Percentiles rank a stretch among this genome's conserved stretches.
Conservation (phyloP, 2,888 invertebrate genomes). For the Cheilosia scutellata region DNA sequence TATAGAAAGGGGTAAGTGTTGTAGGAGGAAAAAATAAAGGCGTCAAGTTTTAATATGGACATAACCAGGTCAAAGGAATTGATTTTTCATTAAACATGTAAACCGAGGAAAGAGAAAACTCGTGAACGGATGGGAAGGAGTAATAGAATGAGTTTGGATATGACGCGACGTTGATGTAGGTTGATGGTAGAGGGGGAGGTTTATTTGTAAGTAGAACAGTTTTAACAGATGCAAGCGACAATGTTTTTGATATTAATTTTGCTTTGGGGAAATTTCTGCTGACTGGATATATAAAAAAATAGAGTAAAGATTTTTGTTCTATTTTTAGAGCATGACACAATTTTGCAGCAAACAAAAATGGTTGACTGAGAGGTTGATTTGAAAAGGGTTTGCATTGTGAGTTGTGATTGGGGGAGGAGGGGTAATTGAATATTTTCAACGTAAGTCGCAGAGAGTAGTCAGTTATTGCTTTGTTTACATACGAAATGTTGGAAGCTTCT, state of each 20-base stretch:
- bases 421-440: conserved; percentile 63
- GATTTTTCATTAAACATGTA: conserved; percentile 72
- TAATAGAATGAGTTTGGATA: conserved; percentile 15
- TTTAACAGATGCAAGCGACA: conserved; percentile 50
- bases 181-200: conserved; percentile 32
- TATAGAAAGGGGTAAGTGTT: neutral
- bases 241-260: conserved; percentile 55
- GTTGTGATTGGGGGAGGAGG: neutral
- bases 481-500: neutral
- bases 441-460: conserved; percentile 13
- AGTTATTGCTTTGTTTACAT: conserved; percentile 21
- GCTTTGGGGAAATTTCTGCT: conserved; percentile 39
- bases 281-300: conserved; percentile 18
- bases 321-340: conserved; percentile 60
- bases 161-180: conserved; percentile 67
- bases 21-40: conserved; percentile 47
- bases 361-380: conserved; percentile 49
- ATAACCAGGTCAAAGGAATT: conserved; percentile 75
- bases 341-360: conserved; percentile 4
- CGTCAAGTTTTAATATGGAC: conserved; percentile 69
- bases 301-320: conserved; percentile 33
- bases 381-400: conserved; percentile 22
- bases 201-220: conserved; percentile 37
- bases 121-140: neutral
- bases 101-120: conserved; percentile 15